phyloP scores from a whole-genome alignment of 2,113 vertebrate genomes.

The Nanorana parkeri region DNA sequence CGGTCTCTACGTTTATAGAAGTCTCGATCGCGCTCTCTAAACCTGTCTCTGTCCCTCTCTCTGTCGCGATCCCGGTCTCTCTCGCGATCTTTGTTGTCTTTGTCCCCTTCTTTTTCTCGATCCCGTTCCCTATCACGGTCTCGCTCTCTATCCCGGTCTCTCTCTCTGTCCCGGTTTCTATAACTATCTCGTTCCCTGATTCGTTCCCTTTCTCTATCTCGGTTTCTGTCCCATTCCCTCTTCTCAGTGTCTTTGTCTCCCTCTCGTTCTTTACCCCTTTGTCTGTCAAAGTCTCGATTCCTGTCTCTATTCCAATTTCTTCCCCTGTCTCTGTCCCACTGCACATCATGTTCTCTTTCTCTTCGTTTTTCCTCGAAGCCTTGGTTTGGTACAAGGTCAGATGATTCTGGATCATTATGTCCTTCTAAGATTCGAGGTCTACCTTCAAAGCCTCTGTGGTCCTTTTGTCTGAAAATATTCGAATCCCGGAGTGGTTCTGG shows the following conservation, averaged over 20 bases:
- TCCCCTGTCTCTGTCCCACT: conserved; percentile 70
- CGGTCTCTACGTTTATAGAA: conserved; percentile 76
- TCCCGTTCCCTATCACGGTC: conserved; percentile 65
- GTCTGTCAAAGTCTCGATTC: conserved; percentile 66
- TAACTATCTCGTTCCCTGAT: conserved; percentile 63
- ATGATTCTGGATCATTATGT: conserved; percentile 73
- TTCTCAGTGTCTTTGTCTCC: conserved; percentile 68
- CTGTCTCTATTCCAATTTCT: conserved; percentile 79
- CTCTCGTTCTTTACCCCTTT: conserved; percentile 67
- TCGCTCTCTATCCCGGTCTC: conserved; percentile 71
- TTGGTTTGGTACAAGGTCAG: conserved; percentile 78
- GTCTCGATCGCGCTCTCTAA: conserved; percentile 67
- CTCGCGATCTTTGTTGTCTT: conserved; percentile 59
- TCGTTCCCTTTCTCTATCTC: conserved; percentile 57
- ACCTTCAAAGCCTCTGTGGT: conserved; percentile 74
- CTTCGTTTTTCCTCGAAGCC: conserved; percentile 82
- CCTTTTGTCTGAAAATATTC: conserved; percentile 81
- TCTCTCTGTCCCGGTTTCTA: conserved; percentile 65
- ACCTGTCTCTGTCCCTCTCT: conserved; percentile 56
- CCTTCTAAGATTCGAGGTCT: conserved; percentile 84
- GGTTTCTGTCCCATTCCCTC: conserved; percentile 64
- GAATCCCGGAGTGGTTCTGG: conserved; percentile 78
- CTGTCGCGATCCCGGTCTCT: conserved; percentile 63
- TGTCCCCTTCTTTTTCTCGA: conserved; percentile 66
- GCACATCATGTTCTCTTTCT: conserved; percentile 74